Conservation (phyloP, 2,888 invertebrate species). For the Drosophila setosimentum region DNA sequence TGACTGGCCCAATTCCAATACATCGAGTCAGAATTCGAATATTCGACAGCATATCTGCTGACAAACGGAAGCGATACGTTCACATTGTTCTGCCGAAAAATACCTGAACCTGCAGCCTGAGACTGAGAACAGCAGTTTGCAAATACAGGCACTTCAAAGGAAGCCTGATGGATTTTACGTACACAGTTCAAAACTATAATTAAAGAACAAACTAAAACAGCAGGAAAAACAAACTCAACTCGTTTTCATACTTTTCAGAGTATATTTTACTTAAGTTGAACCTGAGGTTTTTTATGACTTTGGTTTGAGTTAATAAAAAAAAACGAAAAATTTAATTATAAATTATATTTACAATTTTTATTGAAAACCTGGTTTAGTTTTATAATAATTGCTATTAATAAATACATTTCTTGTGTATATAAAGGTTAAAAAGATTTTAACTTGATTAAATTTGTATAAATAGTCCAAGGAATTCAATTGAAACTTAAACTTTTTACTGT, state of each 20-base stretch:
- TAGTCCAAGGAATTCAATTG: neutral
- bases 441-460: neutral
- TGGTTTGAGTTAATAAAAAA: neutral
- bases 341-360: neutral
- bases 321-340: neutral
- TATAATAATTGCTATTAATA: neutral
- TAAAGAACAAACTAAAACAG: neutral
- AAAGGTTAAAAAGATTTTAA: neutral
- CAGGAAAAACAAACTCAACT: neutral
- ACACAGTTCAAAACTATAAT: neutral
- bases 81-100: constrained; percentile 75
- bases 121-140: constrained; percentile 37
- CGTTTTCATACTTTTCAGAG: neutral
- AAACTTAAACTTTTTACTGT: constrained; percentile 2
- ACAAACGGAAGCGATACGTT: constrained; percentile 80
- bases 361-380: neutral
- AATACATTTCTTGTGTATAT: neutral
- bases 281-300: neutral
- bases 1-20: constrained; percentile 48
- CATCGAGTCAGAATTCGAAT: constrained; percentile 12
- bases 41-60: constrained; percentile 55
- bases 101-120: constrained; percentile 41
- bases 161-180: constrained; percentile 5
- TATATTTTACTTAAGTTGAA: neutral
- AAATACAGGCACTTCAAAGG: constrained; percentile 22